Evolutionary conservation across 92 coral and sea anemone species (phyloP).

Genomic region (Scolanthus callimorphus): DNA sequence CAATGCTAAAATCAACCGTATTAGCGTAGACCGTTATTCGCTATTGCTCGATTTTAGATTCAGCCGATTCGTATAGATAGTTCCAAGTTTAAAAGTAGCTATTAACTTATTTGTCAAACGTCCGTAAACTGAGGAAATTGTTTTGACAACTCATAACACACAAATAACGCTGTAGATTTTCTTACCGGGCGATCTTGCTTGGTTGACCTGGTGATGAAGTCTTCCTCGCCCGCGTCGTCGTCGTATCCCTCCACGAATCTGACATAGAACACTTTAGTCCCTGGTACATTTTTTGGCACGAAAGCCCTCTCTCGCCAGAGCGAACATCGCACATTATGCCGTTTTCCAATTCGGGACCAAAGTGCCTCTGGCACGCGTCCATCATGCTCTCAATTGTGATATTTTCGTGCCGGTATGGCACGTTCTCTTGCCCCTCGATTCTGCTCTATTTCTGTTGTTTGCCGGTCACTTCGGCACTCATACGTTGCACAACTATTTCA

Average conservation of each 20-base stretch:
- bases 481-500: conserved; percentile 47
- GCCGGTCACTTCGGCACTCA: conserved; percentile 49
- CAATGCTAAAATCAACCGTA: too few relatives aligned
- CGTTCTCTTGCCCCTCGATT: conserved; percentile 32
- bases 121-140: too few relatives aligned
- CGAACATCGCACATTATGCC: conserved; percentile 41
- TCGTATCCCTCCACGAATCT: conserved; percentile 29
- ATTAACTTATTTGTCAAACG: too few relatives aligned
- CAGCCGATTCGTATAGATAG: too few relatives aligned
- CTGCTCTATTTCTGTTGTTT: conserved; percentile 36
- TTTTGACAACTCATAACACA: too few relatives aligned
- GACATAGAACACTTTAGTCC: background rate
- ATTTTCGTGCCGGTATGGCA: conserved; percentile 36
- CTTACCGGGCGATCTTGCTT: too few relatives aligned
- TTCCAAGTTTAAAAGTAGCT: too few relatives aligned
- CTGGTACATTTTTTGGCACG: conserved; percentile 19
- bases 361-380: conserved; percentile 41
- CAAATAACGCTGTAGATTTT: too few relatives aligned
- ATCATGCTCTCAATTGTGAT: conserved; percentile 23
- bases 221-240: conserved; percentile 7
- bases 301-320: conserved; percentile 36
- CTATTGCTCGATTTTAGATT: too few relatives aligned
- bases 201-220: too few relatives aligned
- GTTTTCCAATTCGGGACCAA: conserved; percentile 24
- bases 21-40: too few relatives aligned